phyloP scores from a whole-genome alignment of 2,797 vertebrate species.

The Thamnophis elegans region DNA sequence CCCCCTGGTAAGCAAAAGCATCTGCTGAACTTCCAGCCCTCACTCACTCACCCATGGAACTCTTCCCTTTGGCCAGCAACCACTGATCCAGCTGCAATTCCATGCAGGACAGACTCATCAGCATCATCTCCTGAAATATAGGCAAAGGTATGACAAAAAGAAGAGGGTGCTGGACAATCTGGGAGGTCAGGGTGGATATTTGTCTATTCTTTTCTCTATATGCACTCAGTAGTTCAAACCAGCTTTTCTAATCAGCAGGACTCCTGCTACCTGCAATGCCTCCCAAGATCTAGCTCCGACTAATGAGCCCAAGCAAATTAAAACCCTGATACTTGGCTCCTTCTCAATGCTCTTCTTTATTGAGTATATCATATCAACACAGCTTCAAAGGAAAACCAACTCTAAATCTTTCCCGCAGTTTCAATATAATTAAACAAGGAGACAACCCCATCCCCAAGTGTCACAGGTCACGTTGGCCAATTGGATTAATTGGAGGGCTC shows the following conservation, averaged over 20 bases:
- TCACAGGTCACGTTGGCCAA: too few species aligned
- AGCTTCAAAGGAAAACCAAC: too few species aligned
- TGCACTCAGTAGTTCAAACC: neutral
- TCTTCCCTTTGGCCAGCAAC: slow-evolving; percentile 87
- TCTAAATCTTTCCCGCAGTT: too few species aligned
- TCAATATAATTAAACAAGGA: too few species aligned
- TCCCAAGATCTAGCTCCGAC: neutral
- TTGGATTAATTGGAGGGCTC: too few species aligned
- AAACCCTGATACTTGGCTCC: too few species aligned
- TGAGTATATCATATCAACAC: too few species aligned
- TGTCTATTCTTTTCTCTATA: slow-evolving; percentile 18
- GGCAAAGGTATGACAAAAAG: slow-evolving; percentile 1
- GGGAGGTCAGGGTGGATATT: neutral
- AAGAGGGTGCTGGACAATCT: slow-evolving; percentile 9
- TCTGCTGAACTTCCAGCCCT: slow-evolving; percentile 31
- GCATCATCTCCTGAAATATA: slow-evolving; percentile 85
- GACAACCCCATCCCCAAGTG: too few species aligned
- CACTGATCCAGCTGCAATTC: slow-evolving; percentile 94
- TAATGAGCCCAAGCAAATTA: too few species aligned
- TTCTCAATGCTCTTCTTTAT: too few species aligned
- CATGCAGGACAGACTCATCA: slow-evolving; percentile 94
- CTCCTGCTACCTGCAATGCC: neutral
- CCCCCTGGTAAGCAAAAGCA: neutral
- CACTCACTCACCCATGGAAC: slow-evolving; percentile 79
- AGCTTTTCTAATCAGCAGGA: neutral